A percentile compares a stretch with the other conserved stretches of the same genome.
Conservation (phyloP, 2,797 vertebrate genomes). For the Platyrinchus mystaceus region DNA sequence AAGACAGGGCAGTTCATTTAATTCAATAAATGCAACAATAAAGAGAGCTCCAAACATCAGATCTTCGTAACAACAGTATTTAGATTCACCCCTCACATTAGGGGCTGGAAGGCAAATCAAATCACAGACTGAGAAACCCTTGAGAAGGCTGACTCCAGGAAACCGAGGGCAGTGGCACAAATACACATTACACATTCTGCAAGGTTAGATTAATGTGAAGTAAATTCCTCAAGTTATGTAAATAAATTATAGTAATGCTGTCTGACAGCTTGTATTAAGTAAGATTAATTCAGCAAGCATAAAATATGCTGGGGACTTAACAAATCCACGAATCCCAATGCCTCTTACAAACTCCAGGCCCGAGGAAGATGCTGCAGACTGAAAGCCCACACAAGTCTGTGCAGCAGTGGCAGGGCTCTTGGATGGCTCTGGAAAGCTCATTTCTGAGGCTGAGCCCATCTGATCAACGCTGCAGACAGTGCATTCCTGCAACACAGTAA, state of each 20-base stretch:
- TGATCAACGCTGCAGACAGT: background rate
- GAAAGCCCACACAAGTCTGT: background rate
- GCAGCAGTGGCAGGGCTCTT: background rate
- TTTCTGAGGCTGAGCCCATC: background rate
- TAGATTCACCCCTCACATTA: slow-evolving; percentile 1
- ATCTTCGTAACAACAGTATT: background rate
- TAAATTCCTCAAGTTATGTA: slow-evolving; percentile 53
- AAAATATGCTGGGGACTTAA: background rate
- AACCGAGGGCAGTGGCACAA: background rate
- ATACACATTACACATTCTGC: background rate
- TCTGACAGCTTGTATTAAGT: slow-evolving; percentile 50
- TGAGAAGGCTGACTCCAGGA: background rate
- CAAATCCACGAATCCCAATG: background rate
- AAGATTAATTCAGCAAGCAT: slow-evolving; percentile 53
- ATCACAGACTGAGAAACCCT: background rate
- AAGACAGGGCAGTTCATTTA: background rate
- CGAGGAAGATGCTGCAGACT: background rate
- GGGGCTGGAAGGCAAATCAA: slow-evolving; percentile 25
- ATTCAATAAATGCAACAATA: background rate
- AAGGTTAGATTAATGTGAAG: slow-evolving; percentile 50
- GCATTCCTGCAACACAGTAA: rapidly evolving
- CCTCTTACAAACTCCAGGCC: background rate
- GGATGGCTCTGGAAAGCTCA: background rate
- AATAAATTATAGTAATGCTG: slow-evolving; percentile 55
- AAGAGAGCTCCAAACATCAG: background rate